phyloP scores from a whole-genome alignment of 2,888 invertebrate species.

The Drosophila percnosoma region DNA sequence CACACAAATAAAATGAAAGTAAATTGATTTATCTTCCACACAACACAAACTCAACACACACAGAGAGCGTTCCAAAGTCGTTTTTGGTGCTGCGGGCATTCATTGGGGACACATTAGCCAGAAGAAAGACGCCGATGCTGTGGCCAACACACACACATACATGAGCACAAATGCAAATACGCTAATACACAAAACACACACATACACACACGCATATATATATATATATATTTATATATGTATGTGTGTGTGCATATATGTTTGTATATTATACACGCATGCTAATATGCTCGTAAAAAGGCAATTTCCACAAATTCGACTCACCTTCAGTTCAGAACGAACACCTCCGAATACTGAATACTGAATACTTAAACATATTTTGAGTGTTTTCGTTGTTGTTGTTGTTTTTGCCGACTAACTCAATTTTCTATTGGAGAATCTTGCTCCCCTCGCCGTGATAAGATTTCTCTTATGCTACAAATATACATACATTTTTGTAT shows the following conservation, averaged over 20 bases:
- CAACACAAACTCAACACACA: slow-evolving; percentile 28
- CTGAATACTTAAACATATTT: slow-evolving; percentile 49
- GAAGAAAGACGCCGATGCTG: slow-evolving; percentile 59
- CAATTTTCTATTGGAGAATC: slow-evolving; percentile 81
- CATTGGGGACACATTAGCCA: slow-evolving; percentile 83
- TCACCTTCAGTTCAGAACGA: slow-evolving; percentile 34
- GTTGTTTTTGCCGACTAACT: slow-evolving; percentile 65
- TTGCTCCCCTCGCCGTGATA: slow-evolving; percentile 45
- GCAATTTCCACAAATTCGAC: slow-evolving; percentile 76
- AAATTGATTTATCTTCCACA: slow-evolving; percentile 79
- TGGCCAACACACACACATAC: slow-evolving; percentile 43
- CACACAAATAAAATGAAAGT: slow-evolving; percentile 76
- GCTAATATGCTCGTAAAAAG: slow-evolving; percentile 82
- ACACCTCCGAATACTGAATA: slow-evolving; percentile 59
- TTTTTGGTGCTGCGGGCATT: slow-evolving; percentile 61
- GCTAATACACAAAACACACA: slow-evolving; percentile 33
- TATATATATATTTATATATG: slow-evolving; percentile 12
- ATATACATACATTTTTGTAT: slow-evolving; percentile 22
- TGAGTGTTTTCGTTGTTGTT: slow-evolving; percentile 40
- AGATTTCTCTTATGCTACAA: slow-evolving; percentile 58
- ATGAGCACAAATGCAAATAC: slow-evolving; percentile 65
- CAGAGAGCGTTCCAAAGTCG: slow-evolving; percentile 50
- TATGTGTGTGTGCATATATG: slow-evolving; percentile 17
- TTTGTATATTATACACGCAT: slow-evolving; percentile 35
- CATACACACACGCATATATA: neutral